Evolutionary conservation across 2,797 vertebrate genomes (phyloP), one percentile per base, ranked within the genome.

Genomic region (Erethizon dorsatum): DNA sequence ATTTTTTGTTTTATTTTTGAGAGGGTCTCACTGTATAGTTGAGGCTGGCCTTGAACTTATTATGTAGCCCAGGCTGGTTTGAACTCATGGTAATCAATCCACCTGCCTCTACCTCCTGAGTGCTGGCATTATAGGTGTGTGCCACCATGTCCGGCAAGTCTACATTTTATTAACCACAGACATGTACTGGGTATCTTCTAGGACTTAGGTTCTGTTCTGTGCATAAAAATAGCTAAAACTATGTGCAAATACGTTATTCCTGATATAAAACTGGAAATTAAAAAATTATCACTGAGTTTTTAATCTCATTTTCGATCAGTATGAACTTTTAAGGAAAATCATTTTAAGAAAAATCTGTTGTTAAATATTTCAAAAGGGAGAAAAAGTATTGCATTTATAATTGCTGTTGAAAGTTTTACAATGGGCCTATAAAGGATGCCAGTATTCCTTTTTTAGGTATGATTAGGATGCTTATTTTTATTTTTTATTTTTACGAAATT

Each of bases 311-410:
- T 96, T 94, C 13, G 37, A 61, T 22, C 75, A 71, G 18, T 89
- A 77, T 71, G 33, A 59, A 57, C 24, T 95, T 28, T 83, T 47
- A 84, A 95, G 80, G 67, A 87, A 88, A 52, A 79, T 88, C 22
- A 71, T 87, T 26, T 63, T 84, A 69, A 20, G 37, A 56, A 90
- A 20, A 75, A 9, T 65, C 6, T 89, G 1, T 80, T 24, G 83
- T 26, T 82, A 15, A 91, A 57, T 96, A 82, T 92, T 96, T 92
- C 8, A 88, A 88, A 95, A 88, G 73, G 18, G 47, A 77, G 71
- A 86, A 90, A 94, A 83, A n/a, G 37, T 57, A 95, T 31, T 83
- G 28, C 18, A 24, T 83, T 94, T 84, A 65, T 88, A 95, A 47
- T 94, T 92, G 18, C 37, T 77, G 0, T 83, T 83, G n/a, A 78